Evolutionary conservation across 1,140 invertebrate genomes (phyloP), one percentile per base, ranked within the genome.

Genomic region (Laupala kohalensis): DNA sequence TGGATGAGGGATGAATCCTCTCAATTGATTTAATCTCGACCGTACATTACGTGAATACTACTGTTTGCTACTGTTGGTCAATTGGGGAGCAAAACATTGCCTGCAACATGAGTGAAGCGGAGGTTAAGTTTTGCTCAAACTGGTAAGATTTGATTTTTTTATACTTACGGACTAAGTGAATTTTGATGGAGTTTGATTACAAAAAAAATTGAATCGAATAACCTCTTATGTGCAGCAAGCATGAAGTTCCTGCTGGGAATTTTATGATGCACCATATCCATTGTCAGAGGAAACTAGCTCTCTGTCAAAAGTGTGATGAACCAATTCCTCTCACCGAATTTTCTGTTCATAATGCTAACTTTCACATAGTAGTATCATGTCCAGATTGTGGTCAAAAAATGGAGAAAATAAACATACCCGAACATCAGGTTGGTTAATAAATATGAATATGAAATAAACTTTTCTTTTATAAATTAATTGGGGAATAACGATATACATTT

Each of bases 221-320:
- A 62, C 29, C 25, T 74, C 24, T 69, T 75, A 76, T 53, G 73
- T 76, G 64, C 77, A 83, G 82, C 75, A 81, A 83, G 73, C 76
- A 78, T 65, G 79, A 83, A 69, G 80, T 83, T 23, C 77, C 80
- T 23, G 67, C 74, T 6, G 75, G 67, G 0, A 84, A 83, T 76
- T 83, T 80, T 75, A 76, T 80, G 4, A 81, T 82, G 77, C 83
- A 84, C 76, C 78, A 78, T 66, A 78, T 83, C 70, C 83, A 84
- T 75, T 84, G 83, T 75, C 75, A 76, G n/a, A 72, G 82, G 19
- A 82, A 83, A 74, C 80, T 84, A 63, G 74, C 78, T 4, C 64
- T 83, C 9, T 84, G 83, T 76, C 69, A 78, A 13, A 76, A 80
- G 62, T 84, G 83, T 70, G 71, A 80, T 30, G 82, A 83, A 71